These are phyloP conservation scores for Apotomis capreana DNA, from an alignment of 2,888 invertebrate species.

Conservation along the genomic window DNA sequence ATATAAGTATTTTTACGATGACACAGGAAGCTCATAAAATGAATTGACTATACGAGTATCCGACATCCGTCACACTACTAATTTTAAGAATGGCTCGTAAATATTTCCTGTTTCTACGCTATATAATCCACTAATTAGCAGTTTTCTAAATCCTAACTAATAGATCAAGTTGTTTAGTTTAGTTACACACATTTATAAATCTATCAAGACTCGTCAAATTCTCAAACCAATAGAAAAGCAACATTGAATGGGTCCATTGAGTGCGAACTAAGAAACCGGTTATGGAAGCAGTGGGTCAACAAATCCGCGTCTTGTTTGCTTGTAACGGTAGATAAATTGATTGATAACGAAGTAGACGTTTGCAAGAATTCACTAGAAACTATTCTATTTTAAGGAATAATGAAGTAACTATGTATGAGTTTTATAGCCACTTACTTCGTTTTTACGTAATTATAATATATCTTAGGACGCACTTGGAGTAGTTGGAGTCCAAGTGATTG, in stretches of 20 bases:
- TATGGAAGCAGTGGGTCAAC: conserved; percentile 65
- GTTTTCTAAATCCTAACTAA: not conserved
- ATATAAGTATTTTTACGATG: conserved; percentile 1
- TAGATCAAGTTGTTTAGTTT: conserved; percentile 1
- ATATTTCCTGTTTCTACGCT: conserved; percentile 30
- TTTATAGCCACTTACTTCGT: not conserved
- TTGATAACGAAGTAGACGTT: conserved; percentile 73
- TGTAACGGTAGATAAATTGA: conserved; percentile 76
- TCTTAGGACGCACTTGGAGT: too few species aligned
- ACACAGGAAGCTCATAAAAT: conserved; percentile 16
- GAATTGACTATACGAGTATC: not conserved
- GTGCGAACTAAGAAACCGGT: conserved; percentile 62
- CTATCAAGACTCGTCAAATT: conserved; percentile 23
- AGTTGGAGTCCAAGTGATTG: conserved; percentile 55
- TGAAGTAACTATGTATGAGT: not conserved
- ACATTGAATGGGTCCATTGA: conserved; percentile 66
- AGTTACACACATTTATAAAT: conserved; percentile 12
- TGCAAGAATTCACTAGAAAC: conserved; percentile 74
- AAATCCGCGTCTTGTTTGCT: conserved; percentile 65
- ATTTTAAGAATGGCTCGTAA: not conserved
- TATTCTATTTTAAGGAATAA: conserved; percentile 49
- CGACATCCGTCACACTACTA: not conserved
- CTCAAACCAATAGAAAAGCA: conserved; percentile 47
- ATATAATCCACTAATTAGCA: conserved; percentile 42
- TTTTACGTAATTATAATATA: too few species aligned